Evolutionary conservation across 1,140 invertebrate genomes (phyloP).

Genomic region (Probaryconus sp.): DNA sequence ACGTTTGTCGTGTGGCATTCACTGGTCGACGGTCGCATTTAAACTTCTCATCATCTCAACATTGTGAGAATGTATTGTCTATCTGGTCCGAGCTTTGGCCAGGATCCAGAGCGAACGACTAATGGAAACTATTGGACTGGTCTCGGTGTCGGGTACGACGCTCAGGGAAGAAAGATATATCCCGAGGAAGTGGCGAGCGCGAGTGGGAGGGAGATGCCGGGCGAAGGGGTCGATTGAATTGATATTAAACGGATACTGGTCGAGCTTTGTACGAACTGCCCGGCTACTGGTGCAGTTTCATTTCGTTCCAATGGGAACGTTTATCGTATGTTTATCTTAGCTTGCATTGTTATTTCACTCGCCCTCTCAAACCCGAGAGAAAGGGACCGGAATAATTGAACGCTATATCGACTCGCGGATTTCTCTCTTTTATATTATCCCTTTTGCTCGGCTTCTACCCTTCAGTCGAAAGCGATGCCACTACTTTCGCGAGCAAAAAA

Average conservation of each 20-base stretch:
- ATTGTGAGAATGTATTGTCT: slow-evolving; percentile 62
- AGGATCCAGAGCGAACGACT: slow-evolving; percentile 61
- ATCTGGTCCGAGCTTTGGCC: slow-evolving; percentile 55
- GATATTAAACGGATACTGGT: slow-evolving; percentile 63
- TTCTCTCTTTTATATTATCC: slow-evolving; percentile 37
- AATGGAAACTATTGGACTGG: slow-evolving; percentile 63
- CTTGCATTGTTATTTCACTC: slow-evolving; percentile 70
- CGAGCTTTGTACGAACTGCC: slow-evolving; percentile 60
- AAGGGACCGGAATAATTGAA: slow-evolving; percentile 71
- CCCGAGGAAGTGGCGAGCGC: neutral
- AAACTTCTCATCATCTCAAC: slow-evolving; percentile 53
- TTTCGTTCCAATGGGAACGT: slow-evolving; percentile 65
- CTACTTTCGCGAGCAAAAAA: slow-evolving; percentile 7
- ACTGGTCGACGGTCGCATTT: slow-evolving; percentile 37
- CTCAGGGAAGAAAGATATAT: slow-evolving; percentile 33
- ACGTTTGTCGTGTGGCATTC: slow-evolving; percentile 37
- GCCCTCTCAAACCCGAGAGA: slow-evolving; percentile 48
- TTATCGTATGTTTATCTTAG: slow-evolving; percentile 71
- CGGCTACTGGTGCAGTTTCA: slow-evolving; percentile 64
- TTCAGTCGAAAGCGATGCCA: neutral
- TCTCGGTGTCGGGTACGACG: slow-evolving; percentile 34
- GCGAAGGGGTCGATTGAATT: slow-evolving; percentile 44
- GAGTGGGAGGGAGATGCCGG: slow-evolving; percentile 1
- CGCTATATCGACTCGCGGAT: slow-evolving; percentile 64
- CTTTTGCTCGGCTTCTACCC: slow-evolving; percentile 9